Conservation (phyloP, 2,113 vertebrate species). For the Leptocoma aspasia region DNA sequence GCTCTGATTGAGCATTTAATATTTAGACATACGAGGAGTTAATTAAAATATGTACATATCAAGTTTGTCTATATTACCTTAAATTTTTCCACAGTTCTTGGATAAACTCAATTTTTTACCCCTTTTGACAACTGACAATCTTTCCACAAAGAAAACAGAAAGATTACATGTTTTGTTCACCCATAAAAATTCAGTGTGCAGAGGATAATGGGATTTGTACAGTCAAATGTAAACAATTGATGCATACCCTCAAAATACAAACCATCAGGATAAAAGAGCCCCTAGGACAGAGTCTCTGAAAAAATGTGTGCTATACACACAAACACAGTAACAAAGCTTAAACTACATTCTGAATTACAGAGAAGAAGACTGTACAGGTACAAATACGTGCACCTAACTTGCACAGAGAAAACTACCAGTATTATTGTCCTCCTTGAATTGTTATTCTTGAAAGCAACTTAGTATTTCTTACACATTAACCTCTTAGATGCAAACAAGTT, state of each 20-base stretch:
- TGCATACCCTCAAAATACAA: background rate
- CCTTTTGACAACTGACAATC: background rate
- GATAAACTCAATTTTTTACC: background rate
- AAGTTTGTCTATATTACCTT: background rate
- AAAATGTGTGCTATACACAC: background rate
- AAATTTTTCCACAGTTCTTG: background rate
- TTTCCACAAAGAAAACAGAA: background rate
- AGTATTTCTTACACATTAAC: background rate
- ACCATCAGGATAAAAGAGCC: background rate
- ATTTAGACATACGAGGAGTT: background rate
- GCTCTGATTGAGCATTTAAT: background rate
- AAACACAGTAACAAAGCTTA: background rate
- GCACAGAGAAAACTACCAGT: background rate
- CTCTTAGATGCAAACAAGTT: background rate
- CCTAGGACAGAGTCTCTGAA: background rate
- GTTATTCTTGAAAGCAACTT: background rate
- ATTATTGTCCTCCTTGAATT: background rate
- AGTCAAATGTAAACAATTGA: background rate
- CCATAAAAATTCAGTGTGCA: background rate
- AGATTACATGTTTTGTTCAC: background rate
- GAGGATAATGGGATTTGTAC: background rate
- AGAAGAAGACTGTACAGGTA: background rate
- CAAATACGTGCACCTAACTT: accelerated
- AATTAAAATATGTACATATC: background rate
- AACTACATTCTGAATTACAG: background rate